Conservation (phyloP, 2,113 vertebrate genomes). For the Elaphurus davidianus region DNA sequence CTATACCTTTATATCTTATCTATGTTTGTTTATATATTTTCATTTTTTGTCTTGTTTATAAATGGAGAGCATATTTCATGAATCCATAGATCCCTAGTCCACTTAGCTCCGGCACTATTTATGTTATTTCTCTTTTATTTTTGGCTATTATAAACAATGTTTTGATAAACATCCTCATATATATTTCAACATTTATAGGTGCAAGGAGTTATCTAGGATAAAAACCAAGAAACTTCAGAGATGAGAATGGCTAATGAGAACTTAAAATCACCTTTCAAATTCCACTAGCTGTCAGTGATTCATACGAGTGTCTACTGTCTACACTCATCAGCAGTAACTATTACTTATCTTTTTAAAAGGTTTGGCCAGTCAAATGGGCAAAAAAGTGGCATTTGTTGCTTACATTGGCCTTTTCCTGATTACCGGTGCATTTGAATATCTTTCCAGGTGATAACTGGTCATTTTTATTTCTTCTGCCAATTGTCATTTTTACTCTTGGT, state of each 20-base stretch:
- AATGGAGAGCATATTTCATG: not conserved
- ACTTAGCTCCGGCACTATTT: not conserved
- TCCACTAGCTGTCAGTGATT: not conserved
- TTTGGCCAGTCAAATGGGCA: not conserved
- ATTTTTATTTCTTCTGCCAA: not conserved
- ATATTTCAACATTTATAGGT: not conserved
- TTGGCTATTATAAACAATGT: constrained; percentile 1
- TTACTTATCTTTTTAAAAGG: not conserved
- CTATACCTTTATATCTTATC: not conserved
- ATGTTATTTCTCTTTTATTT: not conserved
- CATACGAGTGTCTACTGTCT: not conserved
- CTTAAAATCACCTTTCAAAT: not conserved
- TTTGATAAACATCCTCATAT: not conserved
- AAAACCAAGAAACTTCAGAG: constrained; percentile 12
- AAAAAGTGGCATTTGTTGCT: not conserved
- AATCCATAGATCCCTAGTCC: not conserved
- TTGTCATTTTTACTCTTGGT: not conserved
- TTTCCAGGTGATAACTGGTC: not conserved
- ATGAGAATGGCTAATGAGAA: not conserved
- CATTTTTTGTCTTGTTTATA: not conserved
- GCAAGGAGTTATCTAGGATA: not conserved
- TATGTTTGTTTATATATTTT: not conserved
- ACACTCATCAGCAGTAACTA: not conserved
- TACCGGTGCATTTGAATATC: not conserved
- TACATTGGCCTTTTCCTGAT: not conserved